These are phyloP conservation scores for Gadus macrocephalus DNA, from an alignment of 2,113 vertebrate genomes.

Conservation along the genomic window DNA sequence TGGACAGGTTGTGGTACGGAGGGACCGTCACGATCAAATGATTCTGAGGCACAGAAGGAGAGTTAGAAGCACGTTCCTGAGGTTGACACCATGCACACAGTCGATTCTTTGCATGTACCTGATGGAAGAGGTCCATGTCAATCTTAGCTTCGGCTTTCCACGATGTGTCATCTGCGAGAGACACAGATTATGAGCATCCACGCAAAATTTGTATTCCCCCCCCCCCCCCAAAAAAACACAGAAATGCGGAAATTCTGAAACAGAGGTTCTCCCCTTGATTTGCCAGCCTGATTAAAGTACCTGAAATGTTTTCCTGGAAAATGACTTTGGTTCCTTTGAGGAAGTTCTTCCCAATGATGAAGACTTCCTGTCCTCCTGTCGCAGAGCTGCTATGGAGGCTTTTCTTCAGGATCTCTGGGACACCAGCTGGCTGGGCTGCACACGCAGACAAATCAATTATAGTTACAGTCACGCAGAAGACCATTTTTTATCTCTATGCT, in stretches of 20 bases:
- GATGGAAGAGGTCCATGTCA: slow-evolving; percentile 98
- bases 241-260: not conserved
- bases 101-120: slow-evolving; percentile 73
- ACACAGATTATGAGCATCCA: slow-evolving; percentile 16
- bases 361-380: slow-evolving; percentile 95
- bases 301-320: slow-evolving; percentile 91
- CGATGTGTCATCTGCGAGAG: slow-evolving; percentile 86
- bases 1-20: slow-evolving; percentile 87
- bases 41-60: slow-evolving; percentile 74
- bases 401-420: slow-evolving; percentile 98
- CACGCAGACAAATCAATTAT: not conserved
- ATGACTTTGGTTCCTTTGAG: slow-evolving; percentile 99
- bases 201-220: not conserved
- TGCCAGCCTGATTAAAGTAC: slow-evolving; percentile 25
- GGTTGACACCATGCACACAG: not conserved
- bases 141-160: slow-evolving; percentile 99
- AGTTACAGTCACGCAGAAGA: not conserved
- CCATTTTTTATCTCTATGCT: no score
- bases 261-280: not conserved
- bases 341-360: slow-evolving; percentile 99
- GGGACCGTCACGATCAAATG: slow-evolving; percentile 97
- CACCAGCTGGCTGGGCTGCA: slow-evolving; percentile 93
- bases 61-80: not conserved
- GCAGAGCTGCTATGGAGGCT: slow-evolving; percentile 91
- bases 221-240: no score